Percentiles rank a stretch among this genome's conserved stretches.
Evolutionary conservation across 2,888 invertebrate genomes (phyloP).

Genomic region (Buathra laborator): DNA sequence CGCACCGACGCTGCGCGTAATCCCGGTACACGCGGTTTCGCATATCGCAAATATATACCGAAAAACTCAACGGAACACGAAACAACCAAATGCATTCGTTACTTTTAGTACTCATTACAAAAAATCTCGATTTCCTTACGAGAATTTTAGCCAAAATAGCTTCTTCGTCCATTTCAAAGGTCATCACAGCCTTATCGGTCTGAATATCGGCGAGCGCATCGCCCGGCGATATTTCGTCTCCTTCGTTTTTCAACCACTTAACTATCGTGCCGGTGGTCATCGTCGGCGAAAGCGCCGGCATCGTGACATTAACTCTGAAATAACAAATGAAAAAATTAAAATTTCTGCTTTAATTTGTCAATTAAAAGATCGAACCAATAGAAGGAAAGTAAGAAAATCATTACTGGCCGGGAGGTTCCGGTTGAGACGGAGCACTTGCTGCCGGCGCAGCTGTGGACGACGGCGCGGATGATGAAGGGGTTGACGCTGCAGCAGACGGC

Average conservation of each 20-base stretch:
- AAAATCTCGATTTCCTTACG: conserved; percentile 79
- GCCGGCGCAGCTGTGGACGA: conserved; percentile 66
- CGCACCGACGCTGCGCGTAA: too few species aligned
- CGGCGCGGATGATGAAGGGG: conserved; percentile 40
- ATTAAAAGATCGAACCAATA: background rate
- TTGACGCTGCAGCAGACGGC: conserved; percentile 72
- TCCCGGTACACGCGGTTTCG: too few species aligned
- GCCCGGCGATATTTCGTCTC: conserved; percentile 86
- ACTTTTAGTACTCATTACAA: background rate
- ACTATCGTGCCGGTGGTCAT: conserved; percentile 88
- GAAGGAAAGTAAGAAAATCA: conserved; percentile 16
- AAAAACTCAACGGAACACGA: too few species aligned
- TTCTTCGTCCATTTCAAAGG: conserved; percentile 88
- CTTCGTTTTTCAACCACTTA: conserved; percentile 87
- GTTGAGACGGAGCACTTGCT: conserved; percentile 61
- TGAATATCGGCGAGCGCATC: conserved; percentile 89
- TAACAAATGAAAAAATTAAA: background rate
- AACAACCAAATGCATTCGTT: background rate
- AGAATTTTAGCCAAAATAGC: conserved; percentile 88
- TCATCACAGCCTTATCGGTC: conserved; percentile 89
- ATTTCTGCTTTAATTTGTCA: background rate
- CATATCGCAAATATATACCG: too few species aligned
- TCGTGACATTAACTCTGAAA: conserved; percentile 83
- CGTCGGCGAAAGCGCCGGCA: conserved; percentile 89
- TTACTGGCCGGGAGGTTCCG: conserved; percentile 82